Conservation (phyloP, 2,797 vertebrate species). For the Phoxinus dragarum region DNA sequence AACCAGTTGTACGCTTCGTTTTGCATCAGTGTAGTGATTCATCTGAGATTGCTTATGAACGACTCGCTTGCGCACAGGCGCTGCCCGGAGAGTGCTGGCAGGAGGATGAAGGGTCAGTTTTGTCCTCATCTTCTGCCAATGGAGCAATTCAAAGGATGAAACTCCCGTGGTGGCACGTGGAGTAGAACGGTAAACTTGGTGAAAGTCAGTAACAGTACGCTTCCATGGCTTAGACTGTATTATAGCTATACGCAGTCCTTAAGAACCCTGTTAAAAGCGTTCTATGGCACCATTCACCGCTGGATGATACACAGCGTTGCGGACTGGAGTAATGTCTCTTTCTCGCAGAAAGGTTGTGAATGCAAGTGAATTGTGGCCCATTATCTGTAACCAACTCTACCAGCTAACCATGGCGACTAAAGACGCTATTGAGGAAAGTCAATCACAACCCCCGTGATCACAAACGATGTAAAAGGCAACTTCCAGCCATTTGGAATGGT, state of each 20-base stretch:
- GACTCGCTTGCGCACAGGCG: not conserved
- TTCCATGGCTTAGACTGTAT: too few species aligned
- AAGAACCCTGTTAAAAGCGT: not conserved
- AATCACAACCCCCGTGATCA: not conserved
- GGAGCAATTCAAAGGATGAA: not conserved
- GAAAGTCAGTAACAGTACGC: not conserved
- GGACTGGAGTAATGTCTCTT: not conserved
- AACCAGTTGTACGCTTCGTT: not conserved
- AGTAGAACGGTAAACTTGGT: not conserved
- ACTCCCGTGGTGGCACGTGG: not conserved
- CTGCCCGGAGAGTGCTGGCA: not conserved
- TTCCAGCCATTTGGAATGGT: not conserved
- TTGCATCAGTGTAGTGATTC: constrained; percentile 12
- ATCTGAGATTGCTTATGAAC: not conserved
- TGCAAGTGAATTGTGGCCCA: not conserved
- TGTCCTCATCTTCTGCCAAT: not conserved
- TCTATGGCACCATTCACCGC: constrained; percentile 21
- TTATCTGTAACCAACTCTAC: not conserved
- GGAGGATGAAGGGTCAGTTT: not conserved
- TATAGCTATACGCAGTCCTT: not conserved
- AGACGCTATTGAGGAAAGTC: not conserved
- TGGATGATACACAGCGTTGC: not conserved
- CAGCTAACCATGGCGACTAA: not conserved
- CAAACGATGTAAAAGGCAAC: not conserved
- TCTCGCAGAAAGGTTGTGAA: not conserved